A percentile compares a stretch with the other conserved stretches of the same genome.
phyloP scores from a whole-genome alignment of 2,797 vertebrate species.

The Acomys russatus region DNA sequence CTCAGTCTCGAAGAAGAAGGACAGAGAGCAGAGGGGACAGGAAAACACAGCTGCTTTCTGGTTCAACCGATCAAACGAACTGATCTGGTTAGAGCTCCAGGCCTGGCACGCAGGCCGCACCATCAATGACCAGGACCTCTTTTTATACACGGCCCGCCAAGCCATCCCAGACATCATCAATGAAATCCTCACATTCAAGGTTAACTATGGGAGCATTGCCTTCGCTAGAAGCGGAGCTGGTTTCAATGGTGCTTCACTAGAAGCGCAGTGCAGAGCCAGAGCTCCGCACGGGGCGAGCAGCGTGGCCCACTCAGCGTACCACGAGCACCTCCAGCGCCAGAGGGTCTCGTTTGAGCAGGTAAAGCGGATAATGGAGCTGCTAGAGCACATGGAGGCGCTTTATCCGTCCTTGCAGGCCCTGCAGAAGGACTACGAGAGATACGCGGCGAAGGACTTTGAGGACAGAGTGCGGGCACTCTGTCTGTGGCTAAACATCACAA shows the following conservation, averaged over 20 bases:
- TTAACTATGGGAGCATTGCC: slow-evolving; percentile 93
- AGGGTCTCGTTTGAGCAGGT: slow-evolving; percentile 98
- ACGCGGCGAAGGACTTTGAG: slow-evolving; percentile 98
- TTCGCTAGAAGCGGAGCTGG: slow-evolving; percentile 84
- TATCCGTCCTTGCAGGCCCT: slow-evolving; percentile 98
- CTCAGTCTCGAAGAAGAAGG: slow-evolving; percentile 99
- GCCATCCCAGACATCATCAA: slow-evolving; percentile 98
- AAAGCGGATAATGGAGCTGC: slow-evolving; percentile 96
- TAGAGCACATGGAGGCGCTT: slow-evolving; percentile 98
- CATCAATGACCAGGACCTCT: slow-evolving; percentile 96
- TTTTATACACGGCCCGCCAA: slow-evolving; percentile 97
- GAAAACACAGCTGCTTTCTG: slow-evolving; percentile 96
- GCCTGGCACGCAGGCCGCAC: slow-evolving; percentile 98
- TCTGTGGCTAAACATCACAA: slow-evolving; percentile 99
- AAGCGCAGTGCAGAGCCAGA: slow-evolving; percentile 84
- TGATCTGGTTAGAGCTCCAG: slow-evolving; percentile 99
- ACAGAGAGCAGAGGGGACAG: slow-evolving; percentile 97
- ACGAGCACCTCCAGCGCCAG: slow-evolving; percentile 96
- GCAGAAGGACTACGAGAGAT: slow-evolving; percentile 98
- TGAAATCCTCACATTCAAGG: slow-evolving; percentile 98
- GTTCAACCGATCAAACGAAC: slow-evolving; percentile 95
- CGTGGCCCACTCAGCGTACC: slow-evolving; percentile 90
- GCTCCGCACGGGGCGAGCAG: slow-evolving; percentile 87
- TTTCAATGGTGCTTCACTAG: slow-evolving; percentile 90
- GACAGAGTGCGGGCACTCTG: slow-evolving; percentile 99